Conservation (phyloP, 2,888 invertebrate genomes). For the Drosophila stalkeri region DNA sequence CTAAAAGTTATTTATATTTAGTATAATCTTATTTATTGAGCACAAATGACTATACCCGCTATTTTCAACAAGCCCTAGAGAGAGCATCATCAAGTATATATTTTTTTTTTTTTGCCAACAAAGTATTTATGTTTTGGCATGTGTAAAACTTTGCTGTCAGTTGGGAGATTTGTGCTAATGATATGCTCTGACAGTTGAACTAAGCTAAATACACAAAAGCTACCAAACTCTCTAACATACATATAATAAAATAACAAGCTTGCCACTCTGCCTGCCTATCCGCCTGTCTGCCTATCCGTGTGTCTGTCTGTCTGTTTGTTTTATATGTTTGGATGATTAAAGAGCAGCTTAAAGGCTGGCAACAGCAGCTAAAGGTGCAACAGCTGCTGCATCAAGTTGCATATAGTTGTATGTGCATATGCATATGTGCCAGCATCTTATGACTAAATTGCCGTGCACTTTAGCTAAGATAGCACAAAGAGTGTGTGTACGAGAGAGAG, state of each 20-base stretch:
- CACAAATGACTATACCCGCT: background rate
- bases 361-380: conserved; percentile 20
- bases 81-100: conserved; percentile 30
- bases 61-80: background rate
- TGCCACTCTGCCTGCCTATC: background rate
- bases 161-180: conserved; percentile 50
- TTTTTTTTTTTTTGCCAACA: conserved; percentile 33
- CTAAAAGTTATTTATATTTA: background rate
- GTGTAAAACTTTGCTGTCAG: conserved; percentile 50
- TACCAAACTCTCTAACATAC: background rate
- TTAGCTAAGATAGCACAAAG: conserved; percentile 3
- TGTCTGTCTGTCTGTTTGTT: background rate
- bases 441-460: conserved; percentile 50
- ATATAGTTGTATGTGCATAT: conserved; percentile 26
- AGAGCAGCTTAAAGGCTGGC: conserved; percentile 40
- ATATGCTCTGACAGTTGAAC: conserved; percentile 51
- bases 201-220: conserved; percentile 16
- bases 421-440: conserved; percentile 42
- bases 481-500: background rate
- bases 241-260: conserved; percentile 19
- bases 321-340: conserved; percentile 37
- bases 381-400: conserved; percentile 28
- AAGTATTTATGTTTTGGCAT: conserved; percentile 45
- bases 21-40: background rate
- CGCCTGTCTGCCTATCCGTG: background rate